These are phyloP conservation scores for Parelbella ahira DNA, from an alignment of 2,888 invertebrate genomes.

Conservation along the genomic window DNA sequence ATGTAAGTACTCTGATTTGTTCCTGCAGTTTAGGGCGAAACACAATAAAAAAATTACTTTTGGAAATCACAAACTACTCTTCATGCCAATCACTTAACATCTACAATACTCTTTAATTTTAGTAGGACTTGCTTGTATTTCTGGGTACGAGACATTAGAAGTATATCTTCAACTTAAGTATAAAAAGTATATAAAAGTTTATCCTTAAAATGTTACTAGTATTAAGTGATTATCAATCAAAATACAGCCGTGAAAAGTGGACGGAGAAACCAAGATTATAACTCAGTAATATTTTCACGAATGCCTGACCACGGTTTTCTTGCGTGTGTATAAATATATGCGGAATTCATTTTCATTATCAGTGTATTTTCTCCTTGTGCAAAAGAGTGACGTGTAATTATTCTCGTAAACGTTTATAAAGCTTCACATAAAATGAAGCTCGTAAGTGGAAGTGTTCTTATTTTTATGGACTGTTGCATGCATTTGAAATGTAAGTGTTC, in stretches of 20 bases:
- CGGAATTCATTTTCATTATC: constrained; percentile 79
- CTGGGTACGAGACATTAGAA: no score
- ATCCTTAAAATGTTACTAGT: no score
- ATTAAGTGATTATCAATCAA: no score
- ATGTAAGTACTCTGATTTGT: no score
- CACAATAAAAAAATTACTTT: no score
- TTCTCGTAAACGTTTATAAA: constrained; percentile 41
- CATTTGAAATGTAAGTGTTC: constrained; percentile 25
- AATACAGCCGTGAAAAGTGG: constrained; percentile 31
- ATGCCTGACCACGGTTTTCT: constrained; percentile 64
- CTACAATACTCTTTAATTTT: no score
- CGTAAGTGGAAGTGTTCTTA: constrained; percentile 63
- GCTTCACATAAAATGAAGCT: constrained; percentile 72
- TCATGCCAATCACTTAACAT: no score
- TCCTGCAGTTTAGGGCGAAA: no score
- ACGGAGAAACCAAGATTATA: constrained; percentile 61
- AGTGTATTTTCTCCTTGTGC: constrained; percentile 66
- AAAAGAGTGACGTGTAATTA: constrained; percentile 60
- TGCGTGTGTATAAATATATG: constrained; percentile 78
- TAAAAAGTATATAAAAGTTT: no score
- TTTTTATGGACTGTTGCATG: constrained; percentile 26
- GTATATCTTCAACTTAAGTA: no score
- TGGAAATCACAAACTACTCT: no score
- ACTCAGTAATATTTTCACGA: constrained; percentile 69
- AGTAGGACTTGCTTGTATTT: no score